Evolutionary conservation across 37 sponge, comb jelly and placozoan genomes (phyloP).

Genomic region (Haliclona indistincta): DNA sequence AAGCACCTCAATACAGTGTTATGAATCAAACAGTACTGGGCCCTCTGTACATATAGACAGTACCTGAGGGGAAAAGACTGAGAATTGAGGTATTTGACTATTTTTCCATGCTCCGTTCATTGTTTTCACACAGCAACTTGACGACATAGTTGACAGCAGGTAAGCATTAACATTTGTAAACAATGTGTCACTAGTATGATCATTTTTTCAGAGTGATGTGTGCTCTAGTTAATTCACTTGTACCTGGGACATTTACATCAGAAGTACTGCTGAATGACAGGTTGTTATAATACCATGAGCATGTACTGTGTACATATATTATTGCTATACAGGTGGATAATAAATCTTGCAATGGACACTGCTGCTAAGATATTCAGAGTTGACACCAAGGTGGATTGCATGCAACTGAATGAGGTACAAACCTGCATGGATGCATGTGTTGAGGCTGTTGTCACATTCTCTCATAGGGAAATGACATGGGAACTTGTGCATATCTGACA

Average conservation of each 20-base stretch:
- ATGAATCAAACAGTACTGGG: not conserved
- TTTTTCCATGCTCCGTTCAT: not conserved
- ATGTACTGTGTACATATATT: not conserved
- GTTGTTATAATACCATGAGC: conserved; percentile 15
- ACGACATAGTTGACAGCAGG: conserved; percentile 44
- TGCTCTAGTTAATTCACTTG: conserved; percentile 70
- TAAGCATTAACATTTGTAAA: not conserved
- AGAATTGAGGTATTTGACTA: conserved; percentile 17
- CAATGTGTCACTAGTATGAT: not conserved
- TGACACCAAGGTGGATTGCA: conserved; percentile 54
- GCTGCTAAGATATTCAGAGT: conserved; percentile 67
- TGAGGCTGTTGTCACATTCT: not conserved
- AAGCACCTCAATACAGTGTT: not conserved
- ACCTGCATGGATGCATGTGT: not conserved
- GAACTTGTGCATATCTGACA: conserved; percentile 50
- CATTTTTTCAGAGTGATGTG: conserved; percentile 37
- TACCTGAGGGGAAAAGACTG: conserved; percentile 42
- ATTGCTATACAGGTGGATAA: conserved; percentile 70
- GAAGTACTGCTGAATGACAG: conserved; percentile 89
- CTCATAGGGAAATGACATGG: conserved; percentile 45
- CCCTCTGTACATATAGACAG: conserved; percentile 12
- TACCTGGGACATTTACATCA: conserved; percentile 82
- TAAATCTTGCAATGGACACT: conserved; percentile 65
- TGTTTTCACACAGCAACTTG: conserved; percentile 8
- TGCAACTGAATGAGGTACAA: conserved; percentile 46